Evolutionary conservation across 2,797 vertebrate genomes (phyloP).

Genomic region (Mus minutoides): DNA sequence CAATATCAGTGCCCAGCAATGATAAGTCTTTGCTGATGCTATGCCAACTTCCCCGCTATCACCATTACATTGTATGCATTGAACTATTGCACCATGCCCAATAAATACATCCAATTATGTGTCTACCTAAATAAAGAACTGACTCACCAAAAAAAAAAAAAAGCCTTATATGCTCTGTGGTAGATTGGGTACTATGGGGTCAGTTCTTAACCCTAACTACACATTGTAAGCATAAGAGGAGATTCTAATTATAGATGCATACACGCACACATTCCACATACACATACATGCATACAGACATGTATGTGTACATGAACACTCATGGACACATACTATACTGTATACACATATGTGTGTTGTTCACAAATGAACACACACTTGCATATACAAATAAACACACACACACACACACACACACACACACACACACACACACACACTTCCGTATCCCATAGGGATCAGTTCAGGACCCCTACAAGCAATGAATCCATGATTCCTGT

Average conservation of each 20-base stretch:
- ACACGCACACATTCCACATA: background rate
- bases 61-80: background rate
- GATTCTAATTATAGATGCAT: background rate
- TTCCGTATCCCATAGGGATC: background rate
- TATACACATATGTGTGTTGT: background rate
- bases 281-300: background rate
- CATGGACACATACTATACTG: background rate
- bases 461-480: background rate
- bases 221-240: background rate
- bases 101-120: background rate
- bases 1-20: background rate
- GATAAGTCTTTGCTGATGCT: background rate
- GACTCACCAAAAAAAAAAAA: background rate
- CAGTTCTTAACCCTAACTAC: background rate
- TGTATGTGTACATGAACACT: background rate
- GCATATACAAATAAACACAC: background rate
- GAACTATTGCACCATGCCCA: background rate
- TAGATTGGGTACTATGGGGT: background rate
- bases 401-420: no score
- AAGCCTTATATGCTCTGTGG: background rate
- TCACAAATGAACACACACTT: background rate
- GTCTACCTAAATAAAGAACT: background rate
- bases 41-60: background rate
- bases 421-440: background rate
- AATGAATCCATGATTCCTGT: background rate